phyloP scores from a whole-genome alignment of 2,888 invertebrate species.

The Celastrina argiolus region DNA sequence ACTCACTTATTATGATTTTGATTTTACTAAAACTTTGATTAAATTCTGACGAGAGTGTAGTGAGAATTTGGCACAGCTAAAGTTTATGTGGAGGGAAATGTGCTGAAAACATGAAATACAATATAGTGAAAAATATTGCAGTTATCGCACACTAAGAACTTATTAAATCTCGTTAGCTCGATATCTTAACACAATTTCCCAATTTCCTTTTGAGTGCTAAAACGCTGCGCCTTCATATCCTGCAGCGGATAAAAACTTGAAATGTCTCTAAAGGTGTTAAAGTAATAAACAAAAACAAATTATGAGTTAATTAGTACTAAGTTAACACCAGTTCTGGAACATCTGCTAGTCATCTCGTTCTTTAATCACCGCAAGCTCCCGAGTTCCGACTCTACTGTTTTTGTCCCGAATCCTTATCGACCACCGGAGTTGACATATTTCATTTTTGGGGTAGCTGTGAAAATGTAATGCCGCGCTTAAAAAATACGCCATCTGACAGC shows the following conservation, averaged over 20 bases:
- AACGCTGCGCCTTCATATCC: neutral
- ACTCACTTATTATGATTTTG: too few relatives aligned
- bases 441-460: slow-evolving; percentile 66
- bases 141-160: too few relatives aligned
- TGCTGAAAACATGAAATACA: too few relatives aligned
- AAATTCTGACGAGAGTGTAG: too few relatives aligned
- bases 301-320: neutral
- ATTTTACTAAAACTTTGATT: too few relatives aligned
- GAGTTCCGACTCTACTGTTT: slow-evolving; percentile 54
- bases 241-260: neutral
- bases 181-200: too few relatives aligned
- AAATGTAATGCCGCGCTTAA: slow-evolving; percentile 62
- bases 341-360: slow-evolving; percentile 54
- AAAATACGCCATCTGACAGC: slow-evolving; percentile 68
- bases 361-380: slow-evolving; percentile 55
- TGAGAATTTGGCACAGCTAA: too few relatives aligned
- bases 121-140: too few relatives aligned
- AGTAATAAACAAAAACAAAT: slow-evolving; percentile 8
- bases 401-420: slow-evolving; percentile 56
- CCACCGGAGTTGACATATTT: slow-evolving; percentile 73
- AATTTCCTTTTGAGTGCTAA: neutral
- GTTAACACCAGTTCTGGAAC: slow-evolving; percentile 31
- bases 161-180: too few relatives aligned
- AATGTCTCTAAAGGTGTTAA: neutral
- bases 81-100: too few relatives aligned